phyloP scores from a whole-genome alignment of 2,113 vertebrate species.

The Origma solitaria region DNA sequence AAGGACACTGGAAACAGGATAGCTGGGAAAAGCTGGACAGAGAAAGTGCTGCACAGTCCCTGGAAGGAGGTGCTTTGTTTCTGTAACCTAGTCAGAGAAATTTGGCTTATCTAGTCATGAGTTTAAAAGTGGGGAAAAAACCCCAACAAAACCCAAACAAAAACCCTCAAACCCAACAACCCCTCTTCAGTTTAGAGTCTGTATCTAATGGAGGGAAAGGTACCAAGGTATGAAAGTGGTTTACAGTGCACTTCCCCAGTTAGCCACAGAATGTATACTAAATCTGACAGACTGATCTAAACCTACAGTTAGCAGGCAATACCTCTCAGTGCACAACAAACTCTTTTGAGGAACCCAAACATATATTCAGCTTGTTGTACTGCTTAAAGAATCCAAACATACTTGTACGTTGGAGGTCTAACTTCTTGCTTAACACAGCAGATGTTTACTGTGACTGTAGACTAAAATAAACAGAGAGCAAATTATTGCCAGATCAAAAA shows the following conservation, averaged over 20 bases:
- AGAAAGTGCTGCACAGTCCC: background rate
- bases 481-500: background rate
- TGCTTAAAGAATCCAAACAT: background rate
- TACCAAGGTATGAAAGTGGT: background rate
- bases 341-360: background rate
- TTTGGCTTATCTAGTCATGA: background rate
- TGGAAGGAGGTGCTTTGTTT: background rate
- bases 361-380: background rate
- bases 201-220: background rate
- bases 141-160: background rate
- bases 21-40: background rate
- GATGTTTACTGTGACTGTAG: background rate
- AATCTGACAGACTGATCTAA: background rate
- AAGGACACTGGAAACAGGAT: background rate
- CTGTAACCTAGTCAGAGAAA: background rate
- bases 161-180: fast-evolving
- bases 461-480: background rate
- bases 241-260: background rate
- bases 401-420: background rate
- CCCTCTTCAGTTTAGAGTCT: background rate
- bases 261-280: no score
- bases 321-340: background rate
- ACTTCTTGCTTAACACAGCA: background rate
- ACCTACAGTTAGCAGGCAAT: background rate
- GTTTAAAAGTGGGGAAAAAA: no score